Evolutionary conservation across 2,888 invertebrate species (phyloP).

Genomic region (Drosophila ochracea): DNA sequence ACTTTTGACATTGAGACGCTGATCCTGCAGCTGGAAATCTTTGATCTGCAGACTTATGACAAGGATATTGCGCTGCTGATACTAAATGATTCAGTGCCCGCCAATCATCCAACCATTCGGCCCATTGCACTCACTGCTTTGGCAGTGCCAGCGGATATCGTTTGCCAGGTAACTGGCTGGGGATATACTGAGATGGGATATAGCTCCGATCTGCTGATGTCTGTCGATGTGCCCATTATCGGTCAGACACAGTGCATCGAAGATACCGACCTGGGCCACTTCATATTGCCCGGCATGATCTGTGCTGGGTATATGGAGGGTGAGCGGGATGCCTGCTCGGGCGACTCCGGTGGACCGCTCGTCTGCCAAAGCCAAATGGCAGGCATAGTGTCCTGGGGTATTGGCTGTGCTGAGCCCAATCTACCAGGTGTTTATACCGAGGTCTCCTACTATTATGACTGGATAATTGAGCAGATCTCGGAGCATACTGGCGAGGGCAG

Average conservation of each 20-base stretch:
- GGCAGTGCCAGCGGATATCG: conserved; percentile 44
- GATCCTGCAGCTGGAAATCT: conserved; percentile 59
- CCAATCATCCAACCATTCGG: conserved; percentile 74
- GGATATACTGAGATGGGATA: conserved; percentile 73
- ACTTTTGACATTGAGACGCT: conserved; percentile 66
- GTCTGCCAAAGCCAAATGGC: conserved; percentile 88
- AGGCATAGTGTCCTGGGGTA: conserved; percentile 94
- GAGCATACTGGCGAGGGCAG: conserved; percentile 17
- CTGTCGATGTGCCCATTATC: conserved; percentile 77
- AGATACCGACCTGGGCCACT: conserved; percentile 56
- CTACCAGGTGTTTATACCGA: conserved; percentile 92
- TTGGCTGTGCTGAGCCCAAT: conserved; percentile 89
- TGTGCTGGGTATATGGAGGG: conserved; percentile 91
- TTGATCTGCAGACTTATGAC: conserved; percentile 67
- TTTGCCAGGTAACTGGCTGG: conserved; percentile 84
- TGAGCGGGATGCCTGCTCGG: conserved; percentile 92
- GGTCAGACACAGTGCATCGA: conserved; percentile 76
- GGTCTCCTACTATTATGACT: conserved; percentile 85
- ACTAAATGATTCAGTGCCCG: conserved; percentile 75
- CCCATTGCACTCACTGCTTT: conserved; percentile 70
- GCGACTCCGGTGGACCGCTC: conserved; percentile 94
- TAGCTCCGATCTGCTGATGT: conserved; percentile 64
- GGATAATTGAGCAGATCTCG: conserved; percentile 63
- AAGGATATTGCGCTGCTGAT: conserved; percentile 81
- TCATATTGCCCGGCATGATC: conserved; percentile 89